Evolutionary conservation across 2,888 invertebrate genomes (phyloP).

Genomic region (Cheilosia variabilis): DNA sequence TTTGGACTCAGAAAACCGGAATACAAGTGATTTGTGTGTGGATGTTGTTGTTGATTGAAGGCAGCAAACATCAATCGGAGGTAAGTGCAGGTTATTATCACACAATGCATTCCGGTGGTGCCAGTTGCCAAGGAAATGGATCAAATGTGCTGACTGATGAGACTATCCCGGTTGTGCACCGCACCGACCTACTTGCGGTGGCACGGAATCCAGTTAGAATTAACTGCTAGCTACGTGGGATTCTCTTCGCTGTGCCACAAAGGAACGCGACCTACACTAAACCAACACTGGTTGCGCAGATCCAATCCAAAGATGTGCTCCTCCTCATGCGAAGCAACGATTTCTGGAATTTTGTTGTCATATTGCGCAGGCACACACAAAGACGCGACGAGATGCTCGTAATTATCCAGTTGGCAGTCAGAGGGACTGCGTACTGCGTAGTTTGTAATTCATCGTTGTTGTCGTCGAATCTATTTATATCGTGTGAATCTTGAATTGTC

Average conservation of each 20-base stretch:
- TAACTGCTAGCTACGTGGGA: slow-evolving; percentile 29
- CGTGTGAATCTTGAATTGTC: slow-evolving; percentile 17
- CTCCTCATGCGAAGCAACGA: neutral
- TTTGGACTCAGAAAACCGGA: slow-evolving; percentile 50
- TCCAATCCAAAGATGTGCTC: slow-evolving; percentile 21
- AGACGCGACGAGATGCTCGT: neutral
- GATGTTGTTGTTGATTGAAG: neutral
- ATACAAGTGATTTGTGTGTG: slow-evolving; percentile 17
- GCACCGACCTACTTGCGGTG: slow-evolving; percentile 2
- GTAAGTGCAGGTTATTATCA: neutral
- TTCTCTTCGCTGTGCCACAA: slow-evolving; percentile 41
- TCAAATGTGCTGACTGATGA: slow-evolving; percentile 3
- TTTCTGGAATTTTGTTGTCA: neutral
- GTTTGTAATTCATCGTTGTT: slow-evolving; percentile 5
- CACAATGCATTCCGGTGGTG: neutral
- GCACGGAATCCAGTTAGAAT: slow-evolving; percentile 27
- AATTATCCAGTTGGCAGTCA: neutral
- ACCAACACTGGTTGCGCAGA: slow-evolving; percentile 4
- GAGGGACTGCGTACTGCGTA: neutral
- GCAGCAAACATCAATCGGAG: neutral
- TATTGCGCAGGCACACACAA: neutral
- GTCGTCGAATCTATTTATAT: slow-evolving; percentile 20
- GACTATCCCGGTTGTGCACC: slow-evolving; percentile 34
- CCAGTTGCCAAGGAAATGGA: slow-evolving; percentile 3
- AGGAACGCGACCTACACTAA: slow-evolving; percentile 15